Conservation (phyloP, 2,888 invertebrate species). For the Conchocele bisecta region DNA sequence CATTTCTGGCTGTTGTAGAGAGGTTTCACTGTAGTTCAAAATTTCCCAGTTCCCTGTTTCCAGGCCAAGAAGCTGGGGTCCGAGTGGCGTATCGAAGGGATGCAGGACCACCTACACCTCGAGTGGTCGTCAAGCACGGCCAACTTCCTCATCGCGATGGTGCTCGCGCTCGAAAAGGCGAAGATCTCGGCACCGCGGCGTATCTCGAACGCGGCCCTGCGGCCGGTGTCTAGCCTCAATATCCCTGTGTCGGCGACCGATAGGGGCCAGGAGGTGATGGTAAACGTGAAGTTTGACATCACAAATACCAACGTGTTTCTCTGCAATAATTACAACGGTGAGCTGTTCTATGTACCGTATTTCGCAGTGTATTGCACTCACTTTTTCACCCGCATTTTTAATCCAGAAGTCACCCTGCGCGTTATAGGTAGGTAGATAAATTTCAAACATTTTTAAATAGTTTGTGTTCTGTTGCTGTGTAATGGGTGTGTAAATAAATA, state of each 20-base stretch:
- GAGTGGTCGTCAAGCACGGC: conserved; percentile 77
- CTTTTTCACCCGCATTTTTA: no score
- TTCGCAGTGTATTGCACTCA: no score
- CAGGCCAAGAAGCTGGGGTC: conserved; percentile 72
- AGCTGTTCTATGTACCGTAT: no score
- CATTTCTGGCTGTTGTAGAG: no score
- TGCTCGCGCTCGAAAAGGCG: conserved; percentile 61
- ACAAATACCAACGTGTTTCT: conserved; percentile 72
- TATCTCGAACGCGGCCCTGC: conserved; percentile 46
- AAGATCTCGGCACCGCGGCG: conserved; percentile 43
- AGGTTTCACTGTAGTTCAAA: no score
- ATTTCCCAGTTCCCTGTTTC: no score
- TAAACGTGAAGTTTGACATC: conserved; percentile 59
- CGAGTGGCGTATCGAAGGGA: conserved; percentile 70
- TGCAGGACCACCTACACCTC: conserved; percentile 76
- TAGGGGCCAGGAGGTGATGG: not conserved
- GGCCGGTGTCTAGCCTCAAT: conserved; percentile 40
- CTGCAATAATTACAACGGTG: conserved; percentile 74
- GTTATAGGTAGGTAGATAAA: no score
- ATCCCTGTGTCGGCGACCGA: conserved; percentile 36
- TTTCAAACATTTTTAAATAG: no score
- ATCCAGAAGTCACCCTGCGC: no score
- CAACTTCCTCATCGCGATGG: conserved; percentile 64
- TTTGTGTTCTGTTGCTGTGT: no score
- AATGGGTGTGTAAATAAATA: no score